Evolutionary conservation across 2,113 vertebrate genomes (phyloP).

Genomic region (Aptenodytes patagonicus): DNA sequence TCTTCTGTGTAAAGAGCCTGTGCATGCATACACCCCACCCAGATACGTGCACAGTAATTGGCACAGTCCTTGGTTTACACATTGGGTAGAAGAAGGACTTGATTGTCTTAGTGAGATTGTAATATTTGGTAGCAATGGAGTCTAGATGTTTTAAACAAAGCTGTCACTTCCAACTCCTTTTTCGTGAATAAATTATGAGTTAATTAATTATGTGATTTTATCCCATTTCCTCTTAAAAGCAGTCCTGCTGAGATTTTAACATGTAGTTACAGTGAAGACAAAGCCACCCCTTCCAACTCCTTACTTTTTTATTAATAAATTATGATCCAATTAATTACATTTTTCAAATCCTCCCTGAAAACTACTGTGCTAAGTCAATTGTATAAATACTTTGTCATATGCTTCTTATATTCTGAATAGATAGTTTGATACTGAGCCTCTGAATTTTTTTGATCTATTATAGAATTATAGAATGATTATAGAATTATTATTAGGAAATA

Average conservation of each 20-base stretch:
- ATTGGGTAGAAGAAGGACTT: background rate
- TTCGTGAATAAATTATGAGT: slow-evolving; percentile 12
- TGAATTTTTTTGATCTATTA: background rate
- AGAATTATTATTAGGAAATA: background rate
- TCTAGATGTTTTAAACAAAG: background rate
- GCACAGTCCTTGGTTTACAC: background rate
- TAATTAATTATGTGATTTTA: slow-evolving; percentile 32
- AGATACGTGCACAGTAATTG: background rate
- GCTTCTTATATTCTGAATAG: background rate
- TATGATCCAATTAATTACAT: background rate
- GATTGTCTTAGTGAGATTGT: background rate
- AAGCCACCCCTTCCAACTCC: background rate
- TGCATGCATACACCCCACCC: background rate
- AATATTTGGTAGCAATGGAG: background rate
- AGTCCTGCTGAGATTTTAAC: slow-evolving; percentile 26
- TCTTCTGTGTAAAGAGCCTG: background rate
- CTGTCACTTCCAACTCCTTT: background rate
- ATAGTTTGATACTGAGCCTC: background rate
- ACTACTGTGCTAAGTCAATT: background rate
- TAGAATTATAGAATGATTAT: background rate
- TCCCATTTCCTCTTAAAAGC: slow-evolving; percentile 36
- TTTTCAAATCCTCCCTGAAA: background rate
- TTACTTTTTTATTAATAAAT: background rate
- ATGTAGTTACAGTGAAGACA: background rate
- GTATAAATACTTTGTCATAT: background rate